Evolutionary conservation across 92 coral and sea anemone species (phyloP).

Genomic region (Palythoa grandiflora): DNA sequence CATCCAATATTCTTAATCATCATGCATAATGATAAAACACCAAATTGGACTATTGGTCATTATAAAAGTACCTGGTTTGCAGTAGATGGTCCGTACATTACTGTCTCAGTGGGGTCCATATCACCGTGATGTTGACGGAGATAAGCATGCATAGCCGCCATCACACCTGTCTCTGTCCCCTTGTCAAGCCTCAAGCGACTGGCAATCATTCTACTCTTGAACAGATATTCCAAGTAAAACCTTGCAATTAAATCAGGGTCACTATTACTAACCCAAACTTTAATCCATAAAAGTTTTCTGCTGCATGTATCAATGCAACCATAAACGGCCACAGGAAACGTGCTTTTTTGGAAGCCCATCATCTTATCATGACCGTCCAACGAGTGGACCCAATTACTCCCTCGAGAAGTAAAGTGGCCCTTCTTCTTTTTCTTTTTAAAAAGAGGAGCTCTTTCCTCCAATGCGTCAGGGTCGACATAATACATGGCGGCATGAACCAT

Average conservation of each 20-base stretch:
- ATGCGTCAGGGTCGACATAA: constrained; percentile 20
- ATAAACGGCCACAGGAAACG: constrained; percentile 28
- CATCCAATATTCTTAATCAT: no score
- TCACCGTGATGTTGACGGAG: constrained; percentile 26
- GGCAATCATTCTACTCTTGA: constrained; percentile 8
- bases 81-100: constrained; percentile 25
- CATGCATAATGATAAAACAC: no score
- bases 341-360: constrained; percentile 36
- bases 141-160: constrained; percentile 30
- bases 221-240: constrained; percentile 8
- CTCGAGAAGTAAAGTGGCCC: constrained; percentile 16
- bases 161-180: constrained; percentile 31
- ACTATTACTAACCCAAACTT: constrained; percentile 20
- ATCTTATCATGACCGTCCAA: constrained; percentile 17
- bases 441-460: constrained; percentile 16
- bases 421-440: constrained; percentile 27
- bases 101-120: constrained; percentile 23
- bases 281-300: constrained; percentile 20
- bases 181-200: constrained; percentile 26
- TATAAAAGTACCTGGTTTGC: constrained; percentile 21
- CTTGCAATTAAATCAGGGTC: constrained; percentile 20
- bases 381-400: constrained; percentile 22
- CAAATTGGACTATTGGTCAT: not conserved
- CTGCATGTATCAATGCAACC: constrained; percentile 25
- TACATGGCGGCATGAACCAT: constrained; percentile 35